Conservation (phyloP, 2,113 vertebrate genomes). For the Microcebus ravelobensis region DNA sequence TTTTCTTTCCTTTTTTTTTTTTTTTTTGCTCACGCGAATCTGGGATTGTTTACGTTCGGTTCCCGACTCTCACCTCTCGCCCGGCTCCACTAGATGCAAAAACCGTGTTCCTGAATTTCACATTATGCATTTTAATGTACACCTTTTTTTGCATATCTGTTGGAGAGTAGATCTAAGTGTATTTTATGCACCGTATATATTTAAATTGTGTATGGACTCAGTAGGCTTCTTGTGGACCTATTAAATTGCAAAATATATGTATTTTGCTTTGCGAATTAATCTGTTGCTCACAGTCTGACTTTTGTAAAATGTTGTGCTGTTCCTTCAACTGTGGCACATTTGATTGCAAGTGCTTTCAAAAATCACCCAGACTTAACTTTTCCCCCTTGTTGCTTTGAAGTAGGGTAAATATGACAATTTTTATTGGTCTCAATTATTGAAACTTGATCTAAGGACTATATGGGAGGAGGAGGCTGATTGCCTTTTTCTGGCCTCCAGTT, state of each 20-base stretch:
- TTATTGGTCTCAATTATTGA: slow-evolving; percentile 79
- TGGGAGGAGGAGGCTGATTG: slow-evolving; percentile 55
- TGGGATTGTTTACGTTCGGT: slow-evolving; percentile 67
- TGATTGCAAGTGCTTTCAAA: slow-evolving; percentile 73
- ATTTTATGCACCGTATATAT: slow-evolving; percentile 18
- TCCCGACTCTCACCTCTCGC: neutral
- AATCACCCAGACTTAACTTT: slow-evolving; percentile 71
- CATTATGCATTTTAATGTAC: slow-evolving; percentile 5
- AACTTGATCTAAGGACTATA: slow-evolving; percentile 73
- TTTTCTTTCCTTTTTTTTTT: no score
- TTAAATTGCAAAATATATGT: neutral
- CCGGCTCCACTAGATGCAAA: slow-evolving; percentile 26
- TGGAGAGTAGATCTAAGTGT: slow-evolving; percentile 20
- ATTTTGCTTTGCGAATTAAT: slow-evolving; percentile 62
- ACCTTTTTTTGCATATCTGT: slow-evolving; percentile 57
- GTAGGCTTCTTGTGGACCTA: neutral
- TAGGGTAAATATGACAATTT: slow-evolving; percentile 77
- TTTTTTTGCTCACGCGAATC: neutral
- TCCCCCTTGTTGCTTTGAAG: slow-evolving; percentile 60
- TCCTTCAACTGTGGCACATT: slow-evolving; percentile 64
- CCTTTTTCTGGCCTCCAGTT: slow-evolving; percentile 70
- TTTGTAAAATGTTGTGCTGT: slow-evolving; percentile 57
- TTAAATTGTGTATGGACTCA: slow-evolving; percentile 36
- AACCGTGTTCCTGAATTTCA: slow-evolving; percentile 49
- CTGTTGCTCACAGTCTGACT: slow-evolving; percentile 71